phyloP scores from a whole-genome alignment of 2,888 invertebrate genomes.

The Chrysopilus asiliformis region DNA sequence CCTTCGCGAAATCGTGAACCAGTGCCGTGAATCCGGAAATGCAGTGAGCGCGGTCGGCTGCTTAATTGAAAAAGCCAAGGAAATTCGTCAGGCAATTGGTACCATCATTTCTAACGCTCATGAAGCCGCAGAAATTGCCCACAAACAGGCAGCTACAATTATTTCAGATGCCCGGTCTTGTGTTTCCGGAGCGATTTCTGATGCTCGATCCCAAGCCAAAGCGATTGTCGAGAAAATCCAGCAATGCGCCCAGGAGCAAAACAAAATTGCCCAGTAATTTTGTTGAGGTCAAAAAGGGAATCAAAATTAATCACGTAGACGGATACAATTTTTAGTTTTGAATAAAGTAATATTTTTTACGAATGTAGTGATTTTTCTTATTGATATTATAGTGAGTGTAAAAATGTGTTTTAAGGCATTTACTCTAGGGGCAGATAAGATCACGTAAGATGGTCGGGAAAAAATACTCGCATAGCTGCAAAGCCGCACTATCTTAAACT shows the following conservation, averaged over 20 bases:
- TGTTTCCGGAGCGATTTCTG: background rate
- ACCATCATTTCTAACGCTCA: background rate
- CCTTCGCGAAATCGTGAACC: conserved; percentile 1
- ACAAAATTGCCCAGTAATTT: too few species aligned
- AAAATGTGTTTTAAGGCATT: too few species aligned
- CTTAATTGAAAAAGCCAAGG: background rate
- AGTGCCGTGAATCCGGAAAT: conserved; percentile 4
- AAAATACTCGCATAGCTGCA: too few species aligned
- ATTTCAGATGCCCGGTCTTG: background rate
- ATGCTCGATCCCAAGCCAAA: background rate
- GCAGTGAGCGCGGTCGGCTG: conserved; percentile 1
- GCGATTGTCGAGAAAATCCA: background rate
- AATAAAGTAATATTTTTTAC: too few species aligned
- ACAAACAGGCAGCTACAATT: background rate
- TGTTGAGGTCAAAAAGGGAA: too few species aligned
- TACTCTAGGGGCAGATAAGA: too few species aligned
- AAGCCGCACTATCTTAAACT: too few species aligned
- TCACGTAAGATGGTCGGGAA: too few species aligned
- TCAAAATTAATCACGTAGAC: too few species aligned
- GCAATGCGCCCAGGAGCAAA: background rate
- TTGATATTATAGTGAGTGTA: too few species aligned
- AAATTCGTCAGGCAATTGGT: background rate
- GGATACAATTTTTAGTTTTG: too few species aligned
- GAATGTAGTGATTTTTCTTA: too few species aligned
- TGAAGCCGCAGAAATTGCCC: background rate